Conservation (phyloP, 2,797 vertebrate genomes). For the Ataeniobius toweri region DNA sequence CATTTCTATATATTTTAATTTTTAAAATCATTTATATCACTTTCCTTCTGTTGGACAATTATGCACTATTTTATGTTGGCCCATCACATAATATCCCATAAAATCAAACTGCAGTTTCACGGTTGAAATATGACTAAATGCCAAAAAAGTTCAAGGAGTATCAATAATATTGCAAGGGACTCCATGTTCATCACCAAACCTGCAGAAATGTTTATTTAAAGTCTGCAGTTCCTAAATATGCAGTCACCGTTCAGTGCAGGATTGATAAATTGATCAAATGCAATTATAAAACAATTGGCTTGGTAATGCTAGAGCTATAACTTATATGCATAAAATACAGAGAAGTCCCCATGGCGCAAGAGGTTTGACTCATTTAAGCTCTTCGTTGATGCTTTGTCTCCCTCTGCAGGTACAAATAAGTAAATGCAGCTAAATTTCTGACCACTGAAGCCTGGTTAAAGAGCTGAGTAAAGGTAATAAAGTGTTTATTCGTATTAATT, state of each 20-base stretch:
- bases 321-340: too few relatives aligned
- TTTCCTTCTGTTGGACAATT: too few relatives aligned
- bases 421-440: background rate
- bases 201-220: background rate
- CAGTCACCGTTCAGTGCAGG: background rate
- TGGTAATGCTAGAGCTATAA: background rate
- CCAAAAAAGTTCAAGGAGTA: background rate
- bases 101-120: background rate
- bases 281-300: background rate
- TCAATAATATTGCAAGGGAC: background rate
- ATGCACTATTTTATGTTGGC: background rate
- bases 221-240: background rate
- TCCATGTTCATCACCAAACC: too few relatives aligned
- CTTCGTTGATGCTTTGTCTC: conserved; percentile 62
- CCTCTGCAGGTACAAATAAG: conserved; percentile 55
- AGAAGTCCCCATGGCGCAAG: too few relatives aligned
- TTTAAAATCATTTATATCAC: too few relatives aligned
- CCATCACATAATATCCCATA: background rate
- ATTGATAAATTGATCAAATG: background rate
- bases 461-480: background rate
- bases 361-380: background rate
- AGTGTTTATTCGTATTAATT: background rate
- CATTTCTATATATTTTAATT: background rate
- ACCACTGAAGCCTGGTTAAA: background rate
- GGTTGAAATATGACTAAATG: background rate